These are phyloP conservation scores for Eulimnadia texana DNA, from an alignment of 1,140 invertebrate genomes.

Conservation along the genomic window DNA sequence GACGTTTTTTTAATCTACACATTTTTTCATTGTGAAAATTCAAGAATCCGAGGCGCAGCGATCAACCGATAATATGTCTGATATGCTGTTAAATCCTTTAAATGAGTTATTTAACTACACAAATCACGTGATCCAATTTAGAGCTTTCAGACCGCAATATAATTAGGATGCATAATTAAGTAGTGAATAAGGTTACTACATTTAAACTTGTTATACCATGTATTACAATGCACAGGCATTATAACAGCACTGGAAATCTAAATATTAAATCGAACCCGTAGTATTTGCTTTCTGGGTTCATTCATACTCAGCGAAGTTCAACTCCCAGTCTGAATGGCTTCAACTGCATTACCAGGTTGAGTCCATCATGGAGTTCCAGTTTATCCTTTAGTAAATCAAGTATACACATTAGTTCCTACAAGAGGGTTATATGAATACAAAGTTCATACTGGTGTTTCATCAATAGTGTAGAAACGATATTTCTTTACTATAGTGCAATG, in stretches of 20 bases:
- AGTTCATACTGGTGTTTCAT: constrained; percentile 7
- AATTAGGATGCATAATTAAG: too few relatives aligned
- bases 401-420: background rate
- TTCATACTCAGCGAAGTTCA: background rate
- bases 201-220: too few relatives aligned
- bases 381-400: background rate
- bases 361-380: background rate
- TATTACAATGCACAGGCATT: too few relatives aligned
- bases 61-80: too few relatives aligned
- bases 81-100: too few relatives aligned
- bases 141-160: too few relatives aligned
- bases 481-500: constrained; percentile 7
- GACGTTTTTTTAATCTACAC: too few relatives aligned
- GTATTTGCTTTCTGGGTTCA: background rate
- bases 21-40: too few relatives aligned
- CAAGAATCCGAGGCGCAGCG: too few relatives aligned
- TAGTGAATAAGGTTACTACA: too few relatives aligned
- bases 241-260: background rate
- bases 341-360: background rate
- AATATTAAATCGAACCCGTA: background rate
- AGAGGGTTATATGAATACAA: background rate
- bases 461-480: constrained; percentile 9
- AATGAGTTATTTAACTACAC: too few relatives aligned
- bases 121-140: too few relatives aligned
- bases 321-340: background rate